Base-by-base conservation (phyloP, 1,140 invertebrate species). In the Hirudo medicinalis region DNA sequence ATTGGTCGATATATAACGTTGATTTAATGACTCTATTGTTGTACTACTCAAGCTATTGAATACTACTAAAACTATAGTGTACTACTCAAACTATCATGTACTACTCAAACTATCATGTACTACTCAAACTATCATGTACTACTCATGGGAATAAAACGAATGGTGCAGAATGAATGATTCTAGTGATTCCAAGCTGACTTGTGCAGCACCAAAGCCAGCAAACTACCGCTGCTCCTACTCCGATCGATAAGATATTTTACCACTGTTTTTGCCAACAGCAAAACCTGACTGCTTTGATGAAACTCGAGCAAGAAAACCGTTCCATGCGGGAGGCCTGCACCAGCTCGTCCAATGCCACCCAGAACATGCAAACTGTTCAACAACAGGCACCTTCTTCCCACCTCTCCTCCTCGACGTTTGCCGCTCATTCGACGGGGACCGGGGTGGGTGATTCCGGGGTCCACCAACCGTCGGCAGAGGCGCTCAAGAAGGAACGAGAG, bases 401-500 rank as follows among this genome's bases (percentile, higher is more conserved):
- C 20, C 55, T 27, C 22, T 32, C 57, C 22, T 32, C 57, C 20
- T 57, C 54, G 54, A 57, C 54, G 54, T n/a, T 25, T 20, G 20
- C 54, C 57, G 22, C 57, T n/a, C 57, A 22, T 15, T 63, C 29
- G 43, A 49, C 43, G 11, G 43, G 43, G 43, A 49, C 43, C 1
- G 43, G 43, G 0, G 43, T 49, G 43, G 43, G 43, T 11, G 43
- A 49, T 49, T 49, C 43, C 11, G 43, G 43, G 43, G 43, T 49
- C 11, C 43, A 49, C 43, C 43, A 49, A 17, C 9, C 43, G 43
- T 49, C 43, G 43, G 13, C 43, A 11, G 57, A 63, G 57, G 22
- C 55, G 70, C 40, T 73, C 49, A 71, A 69, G 69, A 73, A 73
- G 72, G 68, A 69, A 36, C 43, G 49, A 53, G 69, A 70, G 83